Base-by-base conservation (phyloP, 1,140 invertebrate genomes). In the Steinernema feltiae region DNA sequence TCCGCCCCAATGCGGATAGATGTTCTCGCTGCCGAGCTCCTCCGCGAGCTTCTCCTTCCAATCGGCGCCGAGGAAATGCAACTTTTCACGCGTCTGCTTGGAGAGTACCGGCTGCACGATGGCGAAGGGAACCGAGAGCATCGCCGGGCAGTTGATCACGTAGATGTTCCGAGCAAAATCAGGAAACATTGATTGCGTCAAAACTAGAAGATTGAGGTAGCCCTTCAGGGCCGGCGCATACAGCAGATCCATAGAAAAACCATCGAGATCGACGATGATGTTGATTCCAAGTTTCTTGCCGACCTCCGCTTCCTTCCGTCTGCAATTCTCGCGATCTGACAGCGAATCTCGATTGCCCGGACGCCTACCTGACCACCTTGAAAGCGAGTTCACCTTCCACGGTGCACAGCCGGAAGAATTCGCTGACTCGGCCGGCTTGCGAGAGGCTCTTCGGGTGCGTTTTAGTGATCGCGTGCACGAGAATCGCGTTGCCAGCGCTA, bases 211-310 rank as follows among this genome's bases (percentile, higher is more conserved):
- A n/a, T 32, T 70, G 76, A 79, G 48, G 72, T 79, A 79, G 41
- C 72, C 63, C 69, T 79, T 79, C 1, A 79, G 48, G 17, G 78
- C 74, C 3, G 78, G 78, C 0, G 75, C 73, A 72, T 79, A 79
- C 0, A 79, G 30, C 7, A 79, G 71, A 32, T 79, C 78, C 63
- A 48, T 79, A 18, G 46, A 48, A 24, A 79, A 79, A 7, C 72
- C 78, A 32, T 72, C 78, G 1, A 79, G 69, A 71, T 79, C 78
- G 29, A 77, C 73, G 3, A 77, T 73, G 0, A 77, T 73, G 71
- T 73, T 79, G 30, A 35, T 46, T 31, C 76, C 63, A n/a, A 32
- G 46, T 71, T 77, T 77, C 70, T 53, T 30, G 2, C 17, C 17
- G 2, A 46, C 1, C 31, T 77, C 24, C 2, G 21, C 30, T 35